Percentiles rank a stretch among this genome's conserved stretches.
phyloP scores from a whole-genome alignment of 2,797 vertebrate genomes.

The Amblyraja radiata region DNA sequence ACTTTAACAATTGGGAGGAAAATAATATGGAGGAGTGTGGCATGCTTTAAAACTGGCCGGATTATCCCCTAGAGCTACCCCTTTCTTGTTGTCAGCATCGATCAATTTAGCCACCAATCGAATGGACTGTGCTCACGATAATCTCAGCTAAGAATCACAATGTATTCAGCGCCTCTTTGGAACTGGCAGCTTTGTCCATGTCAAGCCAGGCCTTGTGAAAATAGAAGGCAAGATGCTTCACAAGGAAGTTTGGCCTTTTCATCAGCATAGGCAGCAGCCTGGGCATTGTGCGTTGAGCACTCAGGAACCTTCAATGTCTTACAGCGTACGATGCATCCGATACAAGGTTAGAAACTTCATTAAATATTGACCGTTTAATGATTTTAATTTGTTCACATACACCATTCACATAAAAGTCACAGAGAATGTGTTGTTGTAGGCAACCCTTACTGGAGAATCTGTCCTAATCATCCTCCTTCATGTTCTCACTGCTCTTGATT shows the following conservation, averaged over 20 bases:
- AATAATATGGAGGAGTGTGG: neutral
- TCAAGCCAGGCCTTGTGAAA: neutral
- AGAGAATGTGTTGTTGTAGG: neutral
- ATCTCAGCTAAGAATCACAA: neutral
- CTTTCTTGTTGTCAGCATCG: neutral
- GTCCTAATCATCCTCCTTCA: neutral
- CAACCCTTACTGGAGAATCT: neutral
- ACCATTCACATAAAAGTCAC: conserved; percentile 4
- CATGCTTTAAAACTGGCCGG: neutral
- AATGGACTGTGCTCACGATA: neutral
- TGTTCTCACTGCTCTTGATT: neutral
- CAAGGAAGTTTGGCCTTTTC: neutral
- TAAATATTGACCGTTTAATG: conserved; percentile 35
- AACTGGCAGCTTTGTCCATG: neutral
- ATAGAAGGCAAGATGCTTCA: neutral
- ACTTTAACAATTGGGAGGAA: neutral
- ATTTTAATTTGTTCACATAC: conserved; percentile 25
- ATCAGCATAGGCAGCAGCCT: neutral
- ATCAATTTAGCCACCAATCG: neutral
- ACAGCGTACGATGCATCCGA: neutral
- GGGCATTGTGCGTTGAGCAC: neutral
- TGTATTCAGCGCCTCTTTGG: neutral
- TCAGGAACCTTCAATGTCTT: neutral
- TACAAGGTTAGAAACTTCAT: conserved; percentile 5
- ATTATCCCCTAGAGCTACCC: neutral